Conservation (phyloP, 1,140 invertebrate species). For the Phortica variegata region DNA sequence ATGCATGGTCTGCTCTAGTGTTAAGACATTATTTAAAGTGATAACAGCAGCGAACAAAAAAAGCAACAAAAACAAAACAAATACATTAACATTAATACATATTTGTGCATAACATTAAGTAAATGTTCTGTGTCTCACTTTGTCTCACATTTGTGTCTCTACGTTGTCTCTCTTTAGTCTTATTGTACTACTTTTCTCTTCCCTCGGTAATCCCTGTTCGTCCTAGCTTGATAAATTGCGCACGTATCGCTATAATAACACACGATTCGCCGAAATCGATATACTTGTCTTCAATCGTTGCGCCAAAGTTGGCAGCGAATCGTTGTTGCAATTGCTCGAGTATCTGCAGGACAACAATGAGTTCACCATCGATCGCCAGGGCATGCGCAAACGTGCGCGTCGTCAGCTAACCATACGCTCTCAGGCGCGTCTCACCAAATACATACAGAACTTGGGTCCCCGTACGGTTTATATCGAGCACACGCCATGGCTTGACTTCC, state of each 20-base stretch:
- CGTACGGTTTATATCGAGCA: conserved; percentile 72
- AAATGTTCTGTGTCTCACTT: no score
- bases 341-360: conserved; percentile 56
- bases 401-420: conserved; percentile 33
- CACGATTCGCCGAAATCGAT: conserved; percentile 66
- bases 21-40: no score
- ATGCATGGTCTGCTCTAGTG: conserved; percentile 30
- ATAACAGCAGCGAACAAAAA: no score
- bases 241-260: conserved; percentile 79
- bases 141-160: neutral
- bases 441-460: conserved; percentile 60
- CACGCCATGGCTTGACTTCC: conserved; percentile 68
- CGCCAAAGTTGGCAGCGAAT: conserved; percentile 87
- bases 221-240: no score
- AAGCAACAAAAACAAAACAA: no score
- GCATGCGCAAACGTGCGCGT: conserved; percentile 11
- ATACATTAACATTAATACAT: no score
- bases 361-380: conserved; percentile 27
- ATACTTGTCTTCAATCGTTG: conserved; percentile 79
- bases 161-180: neutral
- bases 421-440: conserved; percentile 61
- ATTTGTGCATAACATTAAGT: no score
- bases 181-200: neutral
- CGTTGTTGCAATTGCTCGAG: conserved; percentile 80
- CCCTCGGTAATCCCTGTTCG: no score